phyloP scores from a whole-genome alignment of 2,797 vertebrate species.

The Cryptoblepharus egeriae region DNA sequence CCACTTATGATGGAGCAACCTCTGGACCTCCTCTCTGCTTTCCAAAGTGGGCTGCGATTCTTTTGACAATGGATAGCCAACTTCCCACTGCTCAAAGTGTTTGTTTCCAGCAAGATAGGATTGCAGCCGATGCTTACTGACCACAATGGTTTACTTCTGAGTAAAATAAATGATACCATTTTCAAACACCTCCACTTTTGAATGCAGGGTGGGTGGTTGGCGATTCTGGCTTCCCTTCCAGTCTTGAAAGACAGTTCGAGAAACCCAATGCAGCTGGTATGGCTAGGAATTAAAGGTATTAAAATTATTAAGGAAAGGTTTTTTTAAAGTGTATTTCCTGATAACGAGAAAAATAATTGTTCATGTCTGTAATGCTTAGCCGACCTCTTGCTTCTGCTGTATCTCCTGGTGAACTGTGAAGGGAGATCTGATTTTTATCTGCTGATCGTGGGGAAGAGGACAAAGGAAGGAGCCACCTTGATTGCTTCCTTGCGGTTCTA shows the following conservation, averaged over 20 bases:
- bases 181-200: background rate
- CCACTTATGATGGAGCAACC: too few species aligned
- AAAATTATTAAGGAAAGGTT: too few species aligned
- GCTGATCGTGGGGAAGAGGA: constrained; percentile 54
- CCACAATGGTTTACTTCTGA: too few species aligned
- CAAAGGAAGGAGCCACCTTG: constrained; percentile 44
- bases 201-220: background rate
- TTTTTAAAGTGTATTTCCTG: constrained; percentile 47
- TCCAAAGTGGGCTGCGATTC: background rate
- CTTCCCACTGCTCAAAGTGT: too few species aligned
- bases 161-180: too few species aligned
- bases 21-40: too few species aligned
- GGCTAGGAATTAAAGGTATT: constrained; percentile 10
- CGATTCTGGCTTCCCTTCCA: too few species aligned
- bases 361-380: constrained; percentile 10
- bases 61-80: background rate
- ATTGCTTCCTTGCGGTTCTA: constrained; percentile 65
- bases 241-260: too few species aligned
- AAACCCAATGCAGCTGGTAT: background rate
- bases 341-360: constrained; percentile 51
- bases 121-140: too few species aligned
- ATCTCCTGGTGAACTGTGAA: constrained; percentile 36
- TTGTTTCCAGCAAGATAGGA: background rate
- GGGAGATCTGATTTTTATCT: constrained; percentile 45
- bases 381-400: constrained; percentile 40